These are phyloP conservation scores for Pantelozetes paolii DNA, from an alignment of 2,888 invertebrate species.

Conservation along the genomic window DNA sequence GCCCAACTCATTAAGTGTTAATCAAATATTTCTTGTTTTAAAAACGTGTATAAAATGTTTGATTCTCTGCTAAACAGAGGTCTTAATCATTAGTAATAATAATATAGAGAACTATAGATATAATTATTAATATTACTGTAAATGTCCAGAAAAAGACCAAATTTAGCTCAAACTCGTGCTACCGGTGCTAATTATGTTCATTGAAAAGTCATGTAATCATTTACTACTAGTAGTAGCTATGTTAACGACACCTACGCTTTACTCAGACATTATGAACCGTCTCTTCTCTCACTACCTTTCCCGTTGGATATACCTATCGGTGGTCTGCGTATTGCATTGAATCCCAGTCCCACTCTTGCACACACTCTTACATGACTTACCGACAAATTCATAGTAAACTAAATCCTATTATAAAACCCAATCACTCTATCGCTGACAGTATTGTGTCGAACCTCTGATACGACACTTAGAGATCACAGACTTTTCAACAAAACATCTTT, in stretches of 20 bases:
- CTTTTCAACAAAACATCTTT: neutral
- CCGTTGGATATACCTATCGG: slow-evolving; percentile 4
- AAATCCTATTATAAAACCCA: too few species aligned
- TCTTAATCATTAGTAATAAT: slow-evolving; percentile 30
- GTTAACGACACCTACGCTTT: slow-evolving; percentile 35
- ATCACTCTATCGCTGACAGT: neutral
- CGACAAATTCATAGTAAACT: neutral
- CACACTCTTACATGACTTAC: slow-evolving; percentile 31
- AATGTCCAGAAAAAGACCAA: slow-evolving; percentile 16
- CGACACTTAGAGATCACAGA: neutral
- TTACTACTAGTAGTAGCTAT: slow-evolving; percentile 14
- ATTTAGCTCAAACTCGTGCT: slow-evolving; percentile 27
- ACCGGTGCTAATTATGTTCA: slow-evolving; percentile 21
- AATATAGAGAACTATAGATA: too few species aligned
- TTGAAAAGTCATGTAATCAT: slow-evolving; percentile 28
- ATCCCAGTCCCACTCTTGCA: slow-evolving; percentile 22
- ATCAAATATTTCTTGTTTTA: slow-evolving; percentile 34
- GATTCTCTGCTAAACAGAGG: neutral
- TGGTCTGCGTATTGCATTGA: slow-evolving; percentile 23
- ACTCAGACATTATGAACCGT: neutral
- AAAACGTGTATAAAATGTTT: slow-evolving; percentile 12
- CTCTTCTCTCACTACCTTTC: slow-evolving; percentile 10
- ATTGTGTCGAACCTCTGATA: neutral
- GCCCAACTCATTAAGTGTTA: slow-evolving; percentile 35
- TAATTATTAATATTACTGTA: slow-evolving; percentile 1